Base-by-base conservation (phyloP, 2,797 vertebrate species). In the Pantherophis alleghaniensis region DNA sequence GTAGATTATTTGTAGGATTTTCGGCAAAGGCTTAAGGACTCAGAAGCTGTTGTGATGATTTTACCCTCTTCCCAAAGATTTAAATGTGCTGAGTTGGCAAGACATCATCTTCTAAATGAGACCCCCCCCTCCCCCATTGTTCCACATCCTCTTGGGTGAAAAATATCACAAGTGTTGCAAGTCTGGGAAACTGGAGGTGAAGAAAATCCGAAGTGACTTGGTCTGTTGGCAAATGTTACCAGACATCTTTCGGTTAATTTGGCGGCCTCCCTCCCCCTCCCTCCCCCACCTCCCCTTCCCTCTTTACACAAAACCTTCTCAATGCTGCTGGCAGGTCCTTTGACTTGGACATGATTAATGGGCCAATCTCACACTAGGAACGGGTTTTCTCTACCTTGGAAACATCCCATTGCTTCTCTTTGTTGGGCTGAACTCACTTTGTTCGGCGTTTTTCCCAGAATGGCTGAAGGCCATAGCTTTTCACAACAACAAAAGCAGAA, bases 321-420 rank as follows among this genome's bases (percentile, higher is more conserved):
- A 92, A 0, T 24, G 89, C 91, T 92, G 92, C 24, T 89, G 95
- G 74, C 87, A 0, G 0, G 7, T 56, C 53, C 32, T 88, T 37
- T 42, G 69, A n/a, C 69, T 90, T 92, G 95, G 94, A 94, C 87
- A 87, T 96, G 92, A 96, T 96, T 94, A 96, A 96, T 95, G 91
- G 87, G 74, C 92, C 92, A 61, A 93, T 92, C 95, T 95, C 95
- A 86, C 86, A 26, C 96, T 95, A 94, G 79, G 93, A 92, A 93
- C 92, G 91, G 74, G 87, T 94, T 91, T 95, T 93, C 91, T 92
- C 93, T 87, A 42, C 92, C 95, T 93, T 95, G 53, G n/a, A 87
- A 94, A 90, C 92, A 95, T 94, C 63, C 92, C 92, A 74, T 91
- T 28, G 55, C 74, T 93, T 94, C 66, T 91, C 47, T 93, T 96